These are phyloP conservation scores for Leptobrachium ailaonicum DNA, from an alignment of 2,113 vertebrate genomes.

Conservation along the genomic window DNA sequence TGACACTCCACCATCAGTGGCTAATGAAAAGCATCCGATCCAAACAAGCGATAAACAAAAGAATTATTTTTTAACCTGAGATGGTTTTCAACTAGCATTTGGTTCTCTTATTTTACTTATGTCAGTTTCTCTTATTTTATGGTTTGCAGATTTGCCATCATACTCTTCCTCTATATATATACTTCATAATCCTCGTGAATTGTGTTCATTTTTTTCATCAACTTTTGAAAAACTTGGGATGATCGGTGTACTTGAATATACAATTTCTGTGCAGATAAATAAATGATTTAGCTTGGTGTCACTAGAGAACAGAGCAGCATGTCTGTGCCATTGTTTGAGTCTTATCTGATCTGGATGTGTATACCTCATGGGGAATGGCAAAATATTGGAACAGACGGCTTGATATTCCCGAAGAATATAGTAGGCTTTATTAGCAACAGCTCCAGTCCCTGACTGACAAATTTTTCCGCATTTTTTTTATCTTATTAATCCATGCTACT, in stretches of 20 bases:
- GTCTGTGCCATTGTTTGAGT: constrained; percentile 80
- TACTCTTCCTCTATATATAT: not conserved
- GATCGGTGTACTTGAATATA: constrained; percentile 63
- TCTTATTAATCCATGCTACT: constrained; percentile 84
- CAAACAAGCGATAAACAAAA: not conserved
- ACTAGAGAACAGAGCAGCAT: constrained; percentile 78
- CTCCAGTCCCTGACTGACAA: constrained; percentile 80
- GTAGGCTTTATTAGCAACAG: constrained; percentile 82
- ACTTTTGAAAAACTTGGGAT: constrained; percentile 71
- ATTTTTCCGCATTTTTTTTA: constrained; percentile 76
- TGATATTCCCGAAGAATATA: constrained; percentile 86
- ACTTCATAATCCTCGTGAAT: not conserved
- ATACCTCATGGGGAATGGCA: constrained; percentile 82
- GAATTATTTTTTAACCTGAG: not conserved
- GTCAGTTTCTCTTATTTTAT: not conserved
- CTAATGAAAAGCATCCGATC: too few species aligned
- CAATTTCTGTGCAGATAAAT: constrained; percentile 81
- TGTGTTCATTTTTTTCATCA: constrained; percentile 55
- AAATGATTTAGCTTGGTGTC: constrained; percentile 80
- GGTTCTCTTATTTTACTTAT: too few species aligned
- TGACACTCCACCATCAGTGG: too few species aligned
- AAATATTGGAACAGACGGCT: constrained; percentile 86
- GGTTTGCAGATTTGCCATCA: not conserved
- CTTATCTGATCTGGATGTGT: constrained; percentile 86
- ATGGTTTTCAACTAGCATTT: too few species aligned